Evolutionary conservation across 2,113 vertebrate species (phyloP), one percentile per base, ranked within the genome.

Genomic region (Motacilla tschutschensis): DNA sequence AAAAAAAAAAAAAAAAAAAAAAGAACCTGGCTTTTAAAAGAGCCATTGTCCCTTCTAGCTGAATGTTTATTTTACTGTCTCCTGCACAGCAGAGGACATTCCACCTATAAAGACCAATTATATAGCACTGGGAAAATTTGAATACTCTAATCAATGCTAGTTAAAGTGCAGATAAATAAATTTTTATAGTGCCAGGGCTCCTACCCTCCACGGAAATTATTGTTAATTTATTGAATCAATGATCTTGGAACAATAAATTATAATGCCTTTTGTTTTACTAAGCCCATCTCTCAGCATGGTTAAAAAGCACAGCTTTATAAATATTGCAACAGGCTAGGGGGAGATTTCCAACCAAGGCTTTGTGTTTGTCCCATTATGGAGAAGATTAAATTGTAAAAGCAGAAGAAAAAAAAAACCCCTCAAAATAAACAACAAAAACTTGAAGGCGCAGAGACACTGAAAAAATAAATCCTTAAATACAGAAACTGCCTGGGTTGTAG

Each of bases 151-250:
- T 97, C 96, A 96, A 92, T 94, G 95, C 88, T 90, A 81, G 92
- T 94, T 96, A 95, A 92, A 87, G 71, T 7, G 7, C 54, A 93
- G 92, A 96, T 96, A 96, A 97, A 96, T 94, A 96, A 94, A 91
- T 85, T 92, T 95, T 92, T 92, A 95, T 89, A 82, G 85, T 83
- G 88, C 92, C 69, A 87, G 85, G 76, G 43, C 92, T 94, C 72
- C 91, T 93, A 94, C 55, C 65, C 78, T 95, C 95, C 79, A 41
- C 36, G 72, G 96, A 97, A 98, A 97, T 93, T 90, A 95, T 93
- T 92, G 92, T 88, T 94, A 96, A 96, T 97, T 96, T 96, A 96
- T 96, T 95, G 92, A 97, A 96, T 95, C 96, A 93, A 95, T 96
- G 93, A 96, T 94, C 90, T 90, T 93, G 86, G 93, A 96, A 97